A percentile compares a stretch with the other conserved stretches of the same genome.
Evolutionary conservation across 2,797 vertebrate species (phyloP).

Genomic region (Benthosema pterotum): DNA sequence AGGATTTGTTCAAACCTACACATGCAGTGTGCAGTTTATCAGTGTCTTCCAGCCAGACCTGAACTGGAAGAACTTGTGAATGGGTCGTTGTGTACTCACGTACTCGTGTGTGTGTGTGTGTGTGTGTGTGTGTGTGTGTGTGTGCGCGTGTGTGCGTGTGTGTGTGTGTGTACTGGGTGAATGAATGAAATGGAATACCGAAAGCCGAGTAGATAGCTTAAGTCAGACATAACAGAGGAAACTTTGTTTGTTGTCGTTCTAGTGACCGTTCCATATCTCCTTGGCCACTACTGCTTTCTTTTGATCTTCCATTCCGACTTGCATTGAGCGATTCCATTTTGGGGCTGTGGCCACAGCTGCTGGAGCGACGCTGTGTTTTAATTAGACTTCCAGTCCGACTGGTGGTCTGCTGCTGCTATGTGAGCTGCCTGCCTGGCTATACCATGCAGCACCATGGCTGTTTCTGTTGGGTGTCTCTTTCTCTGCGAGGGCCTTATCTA

Average conservation of each 20-base stretch:
- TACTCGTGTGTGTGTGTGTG: slow-evolving; percentile 7
- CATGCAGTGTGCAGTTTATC: slow-evolving; percentile 10
- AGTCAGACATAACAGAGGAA: slow-evolving; percentile 6
- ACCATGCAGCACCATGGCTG: slow-evolving; percentile 45
- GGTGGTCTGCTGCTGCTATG: slow-evolving; percentile 57
- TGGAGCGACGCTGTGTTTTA: slow-evolving; percentile 78
- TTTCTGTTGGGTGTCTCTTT: slow-evolving; percentile 44
- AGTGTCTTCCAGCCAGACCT: slow-evolving; percentile 20
- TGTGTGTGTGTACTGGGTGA: slow-evolving; percentile 15
- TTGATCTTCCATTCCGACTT: slow-evolving; percentile 43
- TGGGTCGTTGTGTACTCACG: background rate
- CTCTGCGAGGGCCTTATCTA: slow-evolving; percentile 20
- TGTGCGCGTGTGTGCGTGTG: slow-evolving; percentile 1
- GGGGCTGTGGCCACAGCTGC: slow-evolving; percentile 80
- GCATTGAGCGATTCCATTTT: slow-evolving; percentile 78
- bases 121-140: slow-evolving; percentile 3
- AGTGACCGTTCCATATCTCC: slow-evolving; percentile 18
- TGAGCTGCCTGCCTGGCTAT: slow-evolving; percentile 17
- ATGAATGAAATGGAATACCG: slow-evolving; percentile 19
- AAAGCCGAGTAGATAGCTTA: slow-evolving; percentile 21
- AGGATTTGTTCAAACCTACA: slow-evolving; percentile 36
- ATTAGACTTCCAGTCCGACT: slow-evolving; percentile 79
- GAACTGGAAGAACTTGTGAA: slow-evolving; percentile 10
- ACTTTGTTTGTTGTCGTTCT: slow-evolving; percentile 25
- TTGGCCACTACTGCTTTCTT: slow-evolving; percentile 33